Conservation (phyloP, 2,113 vertebrate species). For the Platichthys flesus region DNA sequence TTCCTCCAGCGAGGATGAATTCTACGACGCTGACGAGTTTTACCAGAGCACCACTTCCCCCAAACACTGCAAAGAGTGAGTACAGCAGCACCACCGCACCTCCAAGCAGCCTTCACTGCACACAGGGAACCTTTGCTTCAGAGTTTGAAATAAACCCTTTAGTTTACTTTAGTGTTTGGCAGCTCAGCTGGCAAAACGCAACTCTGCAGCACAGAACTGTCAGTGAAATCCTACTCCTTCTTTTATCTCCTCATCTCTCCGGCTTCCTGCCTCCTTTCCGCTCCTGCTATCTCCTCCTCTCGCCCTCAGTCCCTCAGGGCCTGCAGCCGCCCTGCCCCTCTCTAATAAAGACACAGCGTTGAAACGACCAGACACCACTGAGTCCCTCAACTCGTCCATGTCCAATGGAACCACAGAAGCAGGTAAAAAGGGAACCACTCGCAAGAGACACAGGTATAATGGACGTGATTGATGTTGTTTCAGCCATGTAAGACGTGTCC, state of each 20-base stretch:
- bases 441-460: background rate
- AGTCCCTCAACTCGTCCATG: constrained; percentile 96
- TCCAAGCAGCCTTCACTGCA: background rate
- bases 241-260: constrained; percentile 17
- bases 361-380: constrained; percentile 93
- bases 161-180: no score
- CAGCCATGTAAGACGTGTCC: background rate
- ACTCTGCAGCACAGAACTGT: background rate
- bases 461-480: background rate
- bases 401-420: constrained; percentile 97
- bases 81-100: background rate
- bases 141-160: no score
- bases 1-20: constrained; percentile 98
- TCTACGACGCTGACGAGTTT: constrained; percentile 98
- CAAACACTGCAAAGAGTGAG: constrained; percentile 91
- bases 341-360: constrained; percentile 87
- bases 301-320: constrained; percentile 85
- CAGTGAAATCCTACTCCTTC: background rate
- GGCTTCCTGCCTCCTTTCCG: constrained; percentile 24
- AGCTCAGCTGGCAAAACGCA: no score
- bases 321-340: constrained; percentile 83
- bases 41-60: constrained; percentile 95
- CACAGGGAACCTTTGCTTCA: background rate
- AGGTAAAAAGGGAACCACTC: constrained; percentile 75
- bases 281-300: background rate